Percentiles rank a stretch among this genome's conserved stretches.
These are phyloP conservation scores for Chinchilla lanigera DNA, from an alignment of 2,113 vertebrate species.

Conservation along the genomic window DNA sequence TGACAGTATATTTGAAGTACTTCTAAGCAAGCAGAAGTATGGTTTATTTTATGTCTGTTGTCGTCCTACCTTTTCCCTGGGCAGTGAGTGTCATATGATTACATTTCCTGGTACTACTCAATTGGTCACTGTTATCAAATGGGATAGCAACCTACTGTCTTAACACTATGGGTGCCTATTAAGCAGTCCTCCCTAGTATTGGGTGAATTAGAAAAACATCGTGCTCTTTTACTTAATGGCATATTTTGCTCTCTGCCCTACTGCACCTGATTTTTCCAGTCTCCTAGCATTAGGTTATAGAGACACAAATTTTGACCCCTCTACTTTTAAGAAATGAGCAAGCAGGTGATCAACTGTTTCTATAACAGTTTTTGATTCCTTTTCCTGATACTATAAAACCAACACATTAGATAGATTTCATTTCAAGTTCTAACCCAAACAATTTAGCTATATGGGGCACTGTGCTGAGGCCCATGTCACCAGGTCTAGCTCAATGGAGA, in stretches of 20 bases:
- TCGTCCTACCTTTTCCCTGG: conserved; percentile 36
- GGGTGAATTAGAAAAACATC: conserved; percentile 26
- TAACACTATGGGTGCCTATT: conserved; percentile 57
- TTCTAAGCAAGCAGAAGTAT: background rate
- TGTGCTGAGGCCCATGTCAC: background rate
- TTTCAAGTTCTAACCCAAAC: background rate
- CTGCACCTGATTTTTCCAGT: background rate
- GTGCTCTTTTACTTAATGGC: conserved; percentile 6
- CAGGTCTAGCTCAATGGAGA: background rate
- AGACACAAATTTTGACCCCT: conserved; percentile 1
- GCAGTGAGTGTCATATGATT: conserved; percentile 22
- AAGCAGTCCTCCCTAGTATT: conserved; percentile 36
- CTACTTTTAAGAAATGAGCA: conserved; percentile 26
- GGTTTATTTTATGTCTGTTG: conserved; percentile 56
- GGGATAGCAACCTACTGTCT: conserved; percentile 58
- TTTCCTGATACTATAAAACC: background rate
- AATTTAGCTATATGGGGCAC: background rate
- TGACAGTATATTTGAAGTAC: background rate
- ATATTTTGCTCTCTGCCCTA: conserved; percentile 46
- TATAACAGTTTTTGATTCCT: background rate
- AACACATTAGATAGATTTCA: background rate
- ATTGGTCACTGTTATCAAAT: conserved; percentile 40
- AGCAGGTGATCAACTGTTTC: background rate
- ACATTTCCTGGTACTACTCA: conserved; percentile 55
- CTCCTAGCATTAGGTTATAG: background rate